These are phyloP conservation scores for Drosophila asahinai DNA, from an alignment of 1,140 invertebrate genomes.

Conservation along the genomic window DNA sequence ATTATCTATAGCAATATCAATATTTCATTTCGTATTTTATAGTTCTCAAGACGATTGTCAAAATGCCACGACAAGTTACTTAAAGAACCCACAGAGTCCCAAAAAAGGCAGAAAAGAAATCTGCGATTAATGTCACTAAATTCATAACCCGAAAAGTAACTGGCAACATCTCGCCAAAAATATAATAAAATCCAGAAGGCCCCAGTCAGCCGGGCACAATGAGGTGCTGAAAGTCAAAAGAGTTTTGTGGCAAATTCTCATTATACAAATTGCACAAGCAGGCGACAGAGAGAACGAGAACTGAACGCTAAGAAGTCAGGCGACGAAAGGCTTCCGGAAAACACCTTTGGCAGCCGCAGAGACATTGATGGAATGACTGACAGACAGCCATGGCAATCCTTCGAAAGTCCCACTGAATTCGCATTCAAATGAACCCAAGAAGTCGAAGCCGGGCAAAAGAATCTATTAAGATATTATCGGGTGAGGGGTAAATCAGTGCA, in stretches of 20 bases:
- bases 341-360: slow-evolving; percentile 28
- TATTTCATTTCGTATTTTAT: no score
- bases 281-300: slow-evolving; percentile 28
- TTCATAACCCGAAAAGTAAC: slow-evolving; percentile 21
- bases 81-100: background rate
- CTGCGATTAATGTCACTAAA: slow-evolving; percentile 14
- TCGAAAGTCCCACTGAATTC: slow-evolving; percentile 54
- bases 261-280: slow-evolving; percentile 76
- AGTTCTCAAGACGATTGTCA: background rate
- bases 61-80: background rate
- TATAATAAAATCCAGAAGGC: slow-evolving; percentile 28
- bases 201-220: slow-evolving; percentile 40
- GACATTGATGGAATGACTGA: slow-evolving; percentile 68
- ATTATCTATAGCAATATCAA: no score
- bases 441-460: slow-evolving; percentile 60
- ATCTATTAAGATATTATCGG: slow-evolving; percentile 82
- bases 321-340: slow-evolving; percentile 22
- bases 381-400: slow-evolving; percentile 17
- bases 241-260: slow-evolving; percentile 67
- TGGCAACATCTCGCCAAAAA: background rate
- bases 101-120: background rate
- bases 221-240: slow-evolving; percentile 80
- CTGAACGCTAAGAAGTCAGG: slow-evolving; percentile 40
- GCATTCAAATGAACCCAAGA: slow-evolving; percentile 71
- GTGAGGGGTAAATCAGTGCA: slow-evolving; percentile 60